Evolutionary conservation across 2,797 vertebrate genomes (phyloP).

Genomic region (Protosalanx chinensis): DNA sequence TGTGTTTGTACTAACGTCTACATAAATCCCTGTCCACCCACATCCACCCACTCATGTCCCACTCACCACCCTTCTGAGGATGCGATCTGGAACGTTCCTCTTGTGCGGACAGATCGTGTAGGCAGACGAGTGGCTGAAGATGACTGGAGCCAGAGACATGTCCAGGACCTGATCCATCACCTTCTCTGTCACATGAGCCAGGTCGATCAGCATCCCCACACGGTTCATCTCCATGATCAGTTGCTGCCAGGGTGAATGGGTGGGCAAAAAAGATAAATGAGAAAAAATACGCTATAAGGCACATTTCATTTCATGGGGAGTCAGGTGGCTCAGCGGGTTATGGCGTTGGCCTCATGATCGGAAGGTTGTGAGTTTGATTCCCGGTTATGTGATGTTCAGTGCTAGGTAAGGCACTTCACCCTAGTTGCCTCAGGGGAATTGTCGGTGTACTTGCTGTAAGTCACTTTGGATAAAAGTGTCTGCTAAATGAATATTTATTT

Average conservation of each 20-base stretch:
- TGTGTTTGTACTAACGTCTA: not conserved
- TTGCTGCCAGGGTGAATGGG: slow-evolving; percentile 55
- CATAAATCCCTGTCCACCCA: not conserved
- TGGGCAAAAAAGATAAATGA: no score
- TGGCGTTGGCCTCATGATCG: no score
- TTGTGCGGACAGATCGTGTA: slow-evolving; percentile 70
- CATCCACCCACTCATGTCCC: not conserved
- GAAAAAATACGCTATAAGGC: no score
- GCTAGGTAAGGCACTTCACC: no score
- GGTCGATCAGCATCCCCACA: slow-evolving; percentile 87
- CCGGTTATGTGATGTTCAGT: no score
- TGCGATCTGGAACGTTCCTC: slow-evolving; percentile 85
- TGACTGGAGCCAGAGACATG: slow-evolving; percentile 81
- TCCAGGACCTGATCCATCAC: slow-evolving; percentile 80
- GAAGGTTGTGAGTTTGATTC: no score
- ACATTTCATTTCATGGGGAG: no score
- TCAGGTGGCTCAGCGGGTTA: no score
- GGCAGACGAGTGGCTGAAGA: slow-evolving; percentile 95
- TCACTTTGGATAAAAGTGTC: no score
- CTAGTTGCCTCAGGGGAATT: no score
- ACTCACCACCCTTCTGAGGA: slow-evolving; percentile 84
- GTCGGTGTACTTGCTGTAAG: no score
- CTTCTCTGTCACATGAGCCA: slow-evolving; percentile 81
- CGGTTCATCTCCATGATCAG: slow-evolving; percentile 90
- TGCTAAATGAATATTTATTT: no score